Evolutionary conservation across 2,797 vertebrate species (phyloP).

Genomic region (Mallotus villosus): DNA sequence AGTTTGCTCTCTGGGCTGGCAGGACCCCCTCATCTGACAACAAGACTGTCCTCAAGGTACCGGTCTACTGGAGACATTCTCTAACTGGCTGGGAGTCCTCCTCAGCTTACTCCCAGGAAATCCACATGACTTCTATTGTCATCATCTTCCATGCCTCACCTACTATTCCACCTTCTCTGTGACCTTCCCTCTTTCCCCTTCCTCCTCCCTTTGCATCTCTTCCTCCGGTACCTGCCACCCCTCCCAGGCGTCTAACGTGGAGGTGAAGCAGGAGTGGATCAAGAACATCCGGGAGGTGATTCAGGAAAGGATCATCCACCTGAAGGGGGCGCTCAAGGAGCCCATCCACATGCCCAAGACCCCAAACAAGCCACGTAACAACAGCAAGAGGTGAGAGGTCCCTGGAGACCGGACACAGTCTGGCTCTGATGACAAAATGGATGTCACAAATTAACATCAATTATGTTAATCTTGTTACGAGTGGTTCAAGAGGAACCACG

Average conservation of each 20-base stretch:
- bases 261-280: constrained; percentile 98
- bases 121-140: background rate
- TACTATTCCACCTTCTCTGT: too few species aligned
- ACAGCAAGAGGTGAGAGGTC: constrained; percentile 84
- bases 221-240: constrained; percentile 13
- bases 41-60: constrained; percentile 95
- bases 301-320: constrained; percentile 96
- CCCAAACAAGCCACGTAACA: constrained; percentile 91
- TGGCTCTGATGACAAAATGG: background rate
- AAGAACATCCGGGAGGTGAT: constrained; percentile 98
- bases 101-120: background rate
- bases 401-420: background rate
- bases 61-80: too few species aligned
- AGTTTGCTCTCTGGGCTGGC: constrained; percentile 97
- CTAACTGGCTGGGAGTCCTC: background rate
- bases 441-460: too few species aligned
- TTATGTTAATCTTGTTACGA: too few species aligned
- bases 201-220: too few species aligned
- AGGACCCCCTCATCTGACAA: constrained; percentile 97
- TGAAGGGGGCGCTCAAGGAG: constrained; percentile 97
- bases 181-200: too few species aligned
- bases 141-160: too few species aligned
- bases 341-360: constrained; percentile 94
- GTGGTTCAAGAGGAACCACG: too few species aligned
- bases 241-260: constrained; percentile 87